Base-by-base conservation (phyloP, 1,140 invertebrate genomes). In the Drosophila sp. region DNA sequence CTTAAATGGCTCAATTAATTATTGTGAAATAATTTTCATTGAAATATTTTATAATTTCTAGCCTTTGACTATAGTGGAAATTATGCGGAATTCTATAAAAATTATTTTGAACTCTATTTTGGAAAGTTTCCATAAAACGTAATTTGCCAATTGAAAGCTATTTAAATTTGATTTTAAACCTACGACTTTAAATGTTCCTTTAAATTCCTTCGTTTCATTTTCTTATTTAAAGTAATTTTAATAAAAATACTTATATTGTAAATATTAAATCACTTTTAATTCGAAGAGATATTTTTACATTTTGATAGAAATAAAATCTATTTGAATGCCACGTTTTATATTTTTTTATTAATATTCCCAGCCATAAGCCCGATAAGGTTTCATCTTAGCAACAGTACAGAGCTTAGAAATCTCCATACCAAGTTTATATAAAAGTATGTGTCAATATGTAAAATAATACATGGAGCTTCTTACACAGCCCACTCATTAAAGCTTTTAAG, bases 1-100 rank as follows among this genome's bases (percentile, higher is more conserved):
- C n/a, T 0, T 11, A 50, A 50, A 32, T 50, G 25, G n/a, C 25
- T 11, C 13, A 50, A 50, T 50, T 50, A 50, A 14, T 14, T 29
- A 32, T 32, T 29, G 46, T 50, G 43, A 45, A 25, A 43, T 43
- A 43, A 43, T 43, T 21, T 8, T 27, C 45, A 48, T 29, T 27
- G 45, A 27, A 48, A 50, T 29, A 14, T n/a, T n/a, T n/a, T n/a
- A n/a, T n/a, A n/a, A n/a, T n/a, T n/a, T 48, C n/a, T 48, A n/a
- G 21, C 25, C 45, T 48, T 27, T 27, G n/a, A 48, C n/a, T 14
- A 13, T 50, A 13, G 25, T 25, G 11, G 46, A 6, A 50, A 50
- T 29, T 50, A 29, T 50, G 11, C 18, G 4, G 6, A 54, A n/a
- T n/a, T n/a, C n/a, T n/a, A n/a, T n/a, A n/a, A n/a, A n/a, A n/a